A percentile compares a stretch with the other conserved stretches of the same genome.
Evolutionary conservation across 2,888 invertebrate genomes (phyloP).

Genomic region (Siphlonurus alternatus): DNA sequence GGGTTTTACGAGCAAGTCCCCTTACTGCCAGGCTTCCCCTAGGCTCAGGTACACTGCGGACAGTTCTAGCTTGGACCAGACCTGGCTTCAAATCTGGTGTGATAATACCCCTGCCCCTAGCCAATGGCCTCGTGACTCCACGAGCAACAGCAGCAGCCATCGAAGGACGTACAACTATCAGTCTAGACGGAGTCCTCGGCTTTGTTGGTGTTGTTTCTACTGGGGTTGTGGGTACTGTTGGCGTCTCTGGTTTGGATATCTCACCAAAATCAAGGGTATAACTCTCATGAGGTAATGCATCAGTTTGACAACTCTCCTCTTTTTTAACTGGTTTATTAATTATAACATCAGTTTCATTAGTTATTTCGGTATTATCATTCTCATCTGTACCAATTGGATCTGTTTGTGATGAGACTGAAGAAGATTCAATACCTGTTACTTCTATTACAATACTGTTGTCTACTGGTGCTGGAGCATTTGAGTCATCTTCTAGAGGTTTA

Average conservation of each 20-base stretch:
- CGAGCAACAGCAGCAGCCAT: neutral
- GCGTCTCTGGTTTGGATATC: neutral
- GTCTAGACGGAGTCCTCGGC: neutral
- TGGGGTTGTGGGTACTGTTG: neutral
- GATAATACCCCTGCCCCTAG: neutral
- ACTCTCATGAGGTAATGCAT: neutral
- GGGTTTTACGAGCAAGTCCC: neutral
- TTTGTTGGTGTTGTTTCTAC: neutral
- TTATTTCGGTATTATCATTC: conserved; percentile 18
- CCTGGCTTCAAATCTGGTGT: neutral
- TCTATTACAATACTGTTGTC: too few relatives aligned
- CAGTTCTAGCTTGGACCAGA: neutral
- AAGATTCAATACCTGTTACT: neutral
- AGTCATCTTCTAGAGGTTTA: neutral
- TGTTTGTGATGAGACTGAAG: conserved; percentile 13
- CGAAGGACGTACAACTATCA: neutral
- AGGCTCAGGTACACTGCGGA: neutral
- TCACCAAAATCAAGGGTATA: neutral
- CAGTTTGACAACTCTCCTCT: neutral
- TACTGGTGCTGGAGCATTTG: neutral
- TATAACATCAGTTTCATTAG: neutral
- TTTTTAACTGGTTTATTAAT: neutral
- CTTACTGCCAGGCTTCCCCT: neutral
- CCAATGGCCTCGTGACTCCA: neutral
- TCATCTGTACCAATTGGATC: conserved; percentile 17